Conservation (phyloP, 2,797 vertebrate species). For the Crocodylus rhombifer region DNA sequence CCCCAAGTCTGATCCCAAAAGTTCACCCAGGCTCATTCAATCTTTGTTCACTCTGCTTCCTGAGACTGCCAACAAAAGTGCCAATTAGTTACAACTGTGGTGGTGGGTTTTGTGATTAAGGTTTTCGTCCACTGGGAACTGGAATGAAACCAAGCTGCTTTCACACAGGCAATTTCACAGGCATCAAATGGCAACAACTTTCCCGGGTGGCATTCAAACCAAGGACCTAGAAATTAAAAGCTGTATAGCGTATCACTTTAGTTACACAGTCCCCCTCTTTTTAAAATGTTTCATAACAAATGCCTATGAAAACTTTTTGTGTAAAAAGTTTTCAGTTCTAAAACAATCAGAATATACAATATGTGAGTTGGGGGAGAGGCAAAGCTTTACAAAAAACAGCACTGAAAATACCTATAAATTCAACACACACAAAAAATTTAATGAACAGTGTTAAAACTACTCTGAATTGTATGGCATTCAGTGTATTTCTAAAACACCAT, state of each 20-base stretch:
- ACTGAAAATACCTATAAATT: neutral
- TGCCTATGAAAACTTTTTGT: rapidly evolving
- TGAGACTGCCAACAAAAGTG: conserved; percentile 4
- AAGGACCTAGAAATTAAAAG: neutral
- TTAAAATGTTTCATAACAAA: neutral
- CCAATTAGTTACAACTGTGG: conserved; percentile 11
- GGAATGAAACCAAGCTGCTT: conserved; percentile 21
- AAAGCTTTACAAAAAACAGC: neutral
- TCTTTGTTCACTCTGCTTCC: neutral
- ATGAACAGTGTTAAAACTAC: neutral
- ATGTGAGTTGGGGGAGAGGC: neutral
- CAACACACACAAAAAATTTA: neutral
- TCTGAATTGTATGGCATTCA: neutral
- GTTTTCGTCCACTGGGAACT: conserved; percentile 14
- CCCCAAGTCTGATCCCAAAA: neutral
- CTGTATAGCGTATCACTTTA: neutral
- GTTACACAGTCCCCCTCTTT: neutral
- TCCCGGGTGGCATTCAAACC: neutral
- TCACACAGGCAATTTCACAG: neutral
- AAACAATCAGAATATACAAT: neutral
- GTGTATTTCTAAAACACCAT: neutral
- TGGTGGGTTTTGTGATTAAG: neutral
- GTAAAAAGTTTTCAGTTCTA: neutral
- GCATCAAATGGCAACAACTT: neutral
- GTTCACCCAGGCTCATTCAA: neutral